Percentiles rank a stretch among this genome's conserved stretches.
These are phyloP conservation scores for Aspidiotus destructor DNA, from an alignment of 2,888 invertebrate species.

Conservation along the genomic window DNA sequence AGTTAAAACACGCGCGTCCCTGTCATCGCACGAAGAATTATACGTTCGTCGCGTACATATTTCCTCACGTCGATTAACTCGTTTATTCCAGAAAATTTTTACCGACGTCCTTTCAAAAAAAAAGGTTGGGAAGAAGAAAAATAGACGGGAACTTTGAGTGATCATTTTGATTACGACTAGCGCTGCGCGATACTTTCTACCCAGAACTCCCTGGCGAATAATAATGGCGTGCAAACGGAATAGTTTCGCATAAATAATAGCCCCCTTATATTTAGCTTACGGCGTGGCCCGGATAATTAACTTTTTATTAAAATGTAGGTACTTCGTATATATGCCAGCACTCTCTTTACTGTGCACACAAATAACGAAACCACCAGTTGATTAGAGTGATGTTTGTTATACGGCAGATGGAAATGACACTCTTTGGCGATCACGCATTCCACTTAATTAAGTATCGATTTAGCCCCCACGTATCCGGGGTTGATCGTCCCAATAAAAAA, in stretches of 20 bases:
- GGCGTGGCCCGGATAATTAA: neutral
- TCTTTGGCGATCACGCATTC: no score
- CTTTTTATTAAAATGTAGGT: neutral
- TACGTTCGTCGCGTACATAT: neutral
- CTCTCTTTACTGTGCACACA: no score
- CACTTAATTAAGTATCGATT: no score
- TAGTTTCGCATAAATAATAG: constrained; percentile 14
- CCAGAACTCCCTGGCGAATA: constrained; percentile 17
- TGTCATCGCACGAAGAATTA: neutral
- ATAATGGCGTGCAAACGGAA: constrained; percentile 18
- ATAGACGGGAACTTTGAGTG: constrained; percentile 9
- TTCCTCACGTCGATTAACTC: constrained; percentile 10
- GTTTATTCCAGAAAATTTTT: constrained; percentile 12
- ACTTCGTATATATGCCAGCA: no score
- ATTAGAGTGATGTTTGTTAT: no score
- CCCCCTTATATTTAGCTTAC: neutral
- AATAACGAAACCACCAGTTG: no score
- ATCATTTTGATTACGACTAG: constrained; percentile 17
- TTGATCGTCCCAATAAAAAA: no score
- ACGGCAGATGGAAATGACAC: no score
- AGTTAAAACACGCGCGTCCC: neutral
- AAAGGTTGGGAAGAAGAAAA: neutral
- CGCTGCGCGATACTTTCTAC: constrained; percentile 4
- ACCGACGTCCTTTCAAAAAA: neutral
- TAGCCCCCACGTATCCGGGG: no score